Evolutionary conservation across 2,113 vertebrate genomes (phyloP).

Genomic region (Phrynocephalus versicolor): DNA sequence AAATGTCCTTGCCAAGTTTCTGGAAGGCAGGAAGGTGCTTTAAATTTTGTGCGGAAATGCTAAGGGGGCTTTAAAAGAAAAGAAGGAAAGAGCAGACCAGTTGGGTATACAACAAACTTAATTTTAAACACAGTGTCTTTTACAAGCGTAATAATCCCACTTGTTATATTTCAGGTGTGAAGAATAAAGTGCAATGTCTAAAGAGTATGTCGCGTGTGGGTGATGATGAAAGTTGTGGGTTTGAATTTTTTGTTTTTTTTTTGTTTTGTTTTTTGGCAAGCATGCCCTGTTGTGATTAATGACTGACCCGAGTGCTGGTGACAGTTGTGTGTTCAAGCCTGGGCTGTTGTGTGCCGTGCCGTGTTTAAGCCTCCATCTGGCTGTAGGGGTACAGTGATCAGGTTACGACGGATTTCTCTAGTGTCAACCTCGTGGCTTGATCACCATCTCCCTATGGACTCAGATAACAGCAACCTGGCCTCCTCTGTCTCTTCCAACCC

Average conservation of each 20-base stretch:
- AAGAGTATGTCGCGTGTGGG: slow-evolving; percentile 75
- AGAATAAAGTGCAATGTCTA: slow-evolving; percentile 78
- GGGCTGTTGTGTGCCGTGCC: slow-evolving; percentile 53
- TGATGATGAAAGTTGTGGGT: no score
- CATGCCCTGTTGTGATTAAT: no score
- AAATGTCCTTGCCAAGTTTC: no score
- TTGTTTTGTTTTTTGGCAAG: no score
- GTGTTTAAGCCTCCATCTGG: slow-evolving; percentile 60
- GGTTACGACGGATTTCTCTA: slow-evolving; percentile 70
- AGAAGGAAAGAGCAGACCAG: not conserved
- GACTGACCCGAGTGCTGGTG: not conserved
- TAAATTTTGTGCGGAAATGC: not conserved
- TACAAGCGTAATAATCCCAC: slow-evolving; percentile 49
- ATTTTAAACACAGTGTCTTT: not conserved
- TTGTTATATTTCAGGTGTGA: slow-evolving; percentile 76
- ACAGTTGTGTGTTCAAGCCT: slow-evolving; percentile 58
- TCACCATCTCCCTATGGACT: slow-evolving; percentile 71
- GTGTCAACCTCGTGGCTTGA: slow-evolving; percentile 65
- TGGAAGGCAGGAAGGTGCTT: not conserved
- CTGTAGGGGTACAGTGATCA: slow-evolving; percentile 76
- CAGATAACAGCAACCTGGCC: slow-evolving; percentile 51
- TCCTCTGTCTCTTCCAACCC: not conserved
- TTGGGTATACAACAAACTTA: not conserved
- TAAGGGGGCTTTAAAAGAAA: not conserved
- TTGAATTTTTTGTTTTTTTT: no score